Evolutionary conservation across 2,797 vertebrate genomes (phyloP).

Genomic region (Emydoidea blandingii): DNA sequence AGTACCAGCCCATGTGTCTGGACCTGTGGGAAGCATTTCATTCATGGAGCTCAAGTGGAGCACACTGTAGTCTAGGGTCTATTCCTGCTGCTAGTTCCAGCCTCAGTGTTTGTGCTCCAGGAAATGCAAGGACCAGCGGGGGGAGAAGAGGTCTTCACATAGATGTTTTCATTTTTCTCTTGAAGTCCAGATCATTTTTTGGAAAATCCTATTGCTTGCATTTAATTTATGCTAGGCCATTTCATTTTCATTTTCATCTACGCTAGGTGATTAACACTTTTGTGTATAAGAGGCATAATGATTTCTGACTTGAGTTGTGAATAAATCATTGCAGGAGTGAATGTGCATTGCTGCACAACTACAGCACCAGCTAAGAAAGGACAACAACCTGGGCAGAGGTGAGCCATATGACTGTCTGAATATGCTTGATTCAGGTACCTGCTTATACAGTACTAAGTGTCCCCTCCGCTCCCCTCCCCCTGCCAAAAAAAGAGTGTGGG

Average conservation of each 20-base stretch:
- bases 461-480: not conserved
- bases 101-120: not conserved
- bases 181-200: conserved; percentile 15
- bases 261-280: not conserved
- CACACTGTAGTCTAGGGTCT: not conserved
- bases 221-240: not conserved
- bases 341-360: not conserved
- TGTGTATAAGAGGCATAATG: not conserved
- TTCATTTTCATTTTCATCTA: conserved; percentile 20
- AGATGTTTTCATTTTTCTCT: conserved; percentile 1
- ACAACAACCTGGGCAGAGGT: not conserved
- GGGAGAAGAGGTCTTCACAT: not conserved
- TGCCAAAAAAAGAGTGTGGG: not conserved
- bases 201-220: not conserved
- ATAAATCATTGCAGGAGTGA: not conserved
- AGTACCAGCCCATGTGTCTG: not conserved
- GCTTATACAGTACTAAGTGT: not conserved
- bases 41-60: not conserved
- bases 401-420: not conserved
- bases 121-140: not conserved
- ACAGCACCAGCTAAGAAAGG: not conserved
- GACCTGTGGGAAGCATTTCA: not conserved
- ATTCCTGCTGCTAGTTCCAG: not conserved
- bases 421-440: not conserved
- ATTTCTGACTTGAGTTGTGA: not conserved